Base-by-base conservation (phyloP, 2,888 invertebrate species). In the Chrysina gloriosa region DNA sequence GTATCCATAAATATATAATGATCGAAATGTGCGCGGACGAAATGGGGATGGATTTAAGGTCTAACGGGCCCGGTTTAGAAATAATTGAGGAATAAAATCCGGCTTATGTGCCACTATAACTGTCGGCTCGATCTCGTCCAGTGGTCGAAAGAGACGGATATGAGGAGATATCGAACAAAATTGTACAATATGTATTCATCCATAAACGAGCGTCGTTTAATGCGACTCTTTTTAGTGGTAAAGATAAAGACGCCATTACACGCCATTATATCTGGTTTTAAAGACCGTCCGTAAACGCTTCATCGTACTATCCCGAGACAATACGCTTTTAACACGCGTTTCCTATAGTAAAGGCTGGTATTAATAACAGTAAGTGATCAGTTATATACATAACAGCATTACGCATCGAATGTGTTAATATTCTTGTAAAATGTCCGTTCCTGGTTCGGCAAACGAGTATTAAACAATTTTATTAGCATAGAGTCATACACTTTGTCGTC, bases 21-120 rank as follows among this genome's bases (percentile, higher is more conserved):
- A 42, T 42, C 58, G 42, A 16, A 61, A 19, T 42, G 58, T 42
- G 58, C 16, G 42, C 42, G 42, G 42, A 61, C 58, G 58, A 39
- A 61, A 61, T 61, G 42, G 42, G 58, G 58, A 42, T 27, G 42
- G 58, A 61, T 61, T 42, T 61, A 42, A 42, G 58, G 58, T 61
- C 42, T 61, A 61, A 61, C 27, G 58, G 58, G 16, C 19, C 25
- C 42, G 27, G 42, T 61, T 61, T 27, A 61, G 58, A 61, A 42
- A 42, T 61, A 61, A 61, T 61, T 61, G 58, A 61, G 58, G 58
- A 61, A 61, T 61, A 61, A 61, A 61, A 61, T 39, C 58, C 58
- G 36, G 58, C 58, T 61, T 61, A 61, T 42, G 58, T 14, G 27
- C 3, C 36, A 61, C 42, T 45, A 61, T 61, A 58, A 45, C 58